These are phyloP conservation scores for Gandaritis pyraliata DNA, from an alignment of 2,888 invertebrate species.

Conservation along the genomic window DNA sequence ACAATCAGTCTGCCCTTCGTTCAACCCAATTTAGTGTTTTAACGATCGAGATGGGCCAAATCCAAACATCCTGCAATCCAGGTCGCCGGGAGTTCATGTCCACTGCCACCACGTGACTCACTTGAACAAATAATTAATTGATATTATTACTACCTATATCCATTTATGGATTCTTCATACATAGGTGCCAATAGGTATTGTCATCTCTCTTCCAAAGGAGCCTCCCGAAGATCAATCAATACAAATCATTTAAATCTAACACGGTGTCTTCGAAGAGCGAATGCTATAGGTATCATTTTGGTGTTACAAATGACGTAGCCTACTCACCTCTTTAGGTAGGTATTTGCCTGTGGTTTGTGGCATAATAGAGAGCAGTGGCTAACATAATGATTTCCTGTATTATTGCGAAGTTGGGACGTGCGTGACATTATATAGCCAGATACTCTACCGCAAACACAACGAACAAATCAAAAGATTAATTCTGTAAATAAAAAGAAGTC, in stretches of 20 bases:
- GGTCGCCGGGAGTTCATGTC: constrained; percentile 18
- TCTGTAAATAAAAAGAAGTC: no score
- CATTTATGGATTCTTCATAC: not conserved
- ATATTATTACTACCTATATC: no score
- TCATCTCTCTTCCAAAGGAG: no score
- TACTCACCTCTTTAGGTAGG: constrained; percentile 5
- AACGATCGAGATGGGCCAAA: constrained; percentile 22
- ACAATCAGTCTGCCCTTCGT: constrained; percentile 28
- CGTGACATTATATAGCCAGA: constrained; percentile 34
- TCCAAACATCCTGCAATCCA: constrained; percentile 27
- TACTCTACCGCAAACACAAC: no score
- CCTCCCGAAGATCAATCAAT: no score
- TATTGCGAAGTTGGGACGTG: constrained; percentile 35
- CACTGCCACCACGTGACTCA: constrained; percentile 11
- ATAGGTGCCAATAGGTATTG: no score
- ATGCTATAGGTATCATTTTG: no score
- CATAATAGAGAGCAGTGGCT: constrained; percentile 11
- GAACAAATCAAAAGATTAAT: no score
- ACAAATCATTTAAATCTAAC: no score
- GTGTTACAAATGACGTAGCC: no score
- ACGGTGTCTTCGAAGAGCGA: no score
- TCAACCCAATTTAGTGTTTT: constrained; percentile 26
- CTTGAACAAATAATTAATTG: not conserved
- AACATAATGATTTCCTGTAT: constrained; percentile 32
- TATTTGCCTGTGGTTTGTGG: constrained; percentile 19